A percentile compares a stretch with the other conserved stretches of the same genome.
phyloP scores from a whole-genome alignment of 1,140 invertebrate genomes.

The roundworm (Caenorhabditis elegans) region WBcel235 BX284602.5:4820001-4820500 shows the following conservation, averaged over 20 bases:
- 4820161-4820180: conserved; percentile 50
- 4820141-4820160: conserved; percentile 28
- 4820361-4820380: too few species aligned
- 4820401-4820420: too few species aligned
- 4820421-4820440: too few species aligned
- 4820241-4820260: conserved; percentile 65
- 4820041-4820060: conserved; percentile 30
- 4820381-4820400: too few species aligned
- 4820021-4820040: conserved; percentile 43
- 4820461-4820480: too few species aligned
- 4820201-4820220: conserved; percentile 68
- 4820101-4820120: neutral
- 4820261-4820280: conserved; percentile 64
- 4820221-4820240: conserved; percentile 58
- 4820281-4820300: conserved; percentile 60
- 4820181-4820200: conserved; percentile 67
- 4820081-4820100: conserved; percentile 32
- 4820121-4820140: neutral
- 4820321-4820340: conserved; percentile 53
- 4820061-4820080: conserved; percentile 32
- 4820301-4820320: conserved; percentile 51
- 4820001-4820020: conserved; percentile 32
- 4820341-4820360: neutral
- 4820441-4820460: too few species aligned
- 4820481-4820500: too few species aligned